These are phyloP conservation scores for Kryptopterus vitreolus DNA, from an alignment of 2,797 vertebrate genomes.

Conservation along the genomic window DNA sequence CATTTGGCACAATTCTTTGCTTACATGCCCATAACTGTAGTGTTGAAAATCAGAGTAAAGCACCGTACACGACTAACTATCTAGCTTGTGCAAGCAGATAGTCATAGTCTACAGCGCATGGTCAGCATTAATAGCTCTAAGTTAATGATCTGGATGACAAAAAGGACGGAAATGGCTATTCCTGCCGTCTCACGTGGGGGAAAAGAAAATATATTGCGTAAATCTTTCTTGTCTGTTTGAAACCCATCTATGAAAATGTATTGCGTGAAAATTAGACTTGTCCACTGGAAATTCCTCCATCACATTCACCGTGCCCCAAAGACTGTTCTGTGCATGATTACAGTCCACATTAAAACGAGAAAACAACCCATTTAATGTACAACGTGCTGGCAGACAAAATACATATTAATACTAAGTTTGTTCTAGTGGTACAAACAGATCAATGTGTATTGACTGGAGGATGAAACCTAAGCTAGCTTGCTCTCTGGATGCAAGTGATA, in stretches of 20 bases:
- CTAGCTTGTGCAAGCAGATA: not conserved
- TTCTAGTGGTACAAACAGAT: conserved; percentile 69
- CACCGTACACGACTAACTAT: conserved; percentile 4
- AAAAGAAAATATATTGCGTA: not conserved
- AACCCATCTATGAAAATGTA: not conserved
- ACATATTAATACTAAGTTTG: conserved; percentile 60
- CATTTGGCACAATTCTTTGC: conserved; percentile 15
- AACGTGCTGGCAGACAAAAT: conserved; percentile 58
- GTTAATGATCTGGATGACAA: conserved; percentile 18
- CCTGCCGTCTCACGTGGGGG: not conserved
- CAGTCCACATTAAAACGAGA: not conserved
- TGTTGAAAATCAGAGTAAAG: not conserved
- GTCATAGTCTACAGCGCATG: not conserved
- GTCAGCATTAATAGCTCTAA: not conserved
- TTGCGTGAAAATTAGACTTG: not conserved
- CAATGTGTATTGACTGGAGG: conserved; percentile 73
- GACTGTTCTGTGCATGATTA: not conserved
- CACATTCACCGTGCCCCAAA: not conserved
- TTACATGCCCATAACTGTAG: not conserved
- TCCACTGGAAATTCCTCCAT: not conserved
- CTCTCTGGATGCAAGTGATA: conserved; percentile 41
- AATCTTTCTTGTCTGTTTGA: not conserved
- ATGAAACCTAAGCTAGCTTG: conserved; percentile 68
- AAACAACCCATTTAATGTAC: not conserved
- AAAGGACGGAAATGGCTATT: not conserved